Evolutionary conservation across 2,797 vertebrate species (phyloP).

Genomic region (Molossus alvarezi): DNA sequence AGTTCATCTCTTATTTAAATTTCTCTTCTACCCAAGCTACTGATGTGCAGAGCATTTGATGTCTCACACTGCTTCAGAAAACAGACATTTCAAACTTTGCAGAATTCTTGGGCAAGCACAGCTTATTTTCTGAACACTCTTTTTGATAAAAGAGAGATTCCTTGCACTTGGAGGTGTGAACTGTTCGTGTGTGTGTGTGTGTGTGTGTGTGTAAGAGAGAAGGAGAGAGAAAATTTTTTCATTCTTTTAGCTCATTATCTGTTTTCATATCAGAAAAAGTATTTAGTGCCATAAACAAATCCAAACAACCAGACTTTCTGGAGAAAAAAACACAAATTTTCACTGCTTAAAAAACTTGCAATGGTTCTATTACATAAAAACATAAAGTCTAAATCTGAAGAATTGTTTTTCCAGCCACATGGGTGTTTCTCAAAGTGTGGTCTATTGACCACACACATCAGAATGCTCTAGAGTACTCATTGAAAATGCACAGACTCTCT

Average conservation of each 20-base stretch:
- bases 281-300: conserved; percentile 54
- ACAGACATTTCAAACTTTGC: conserved; percentile 83
- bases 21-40: conserved; percentile 80
- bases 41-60: conserved; percentile 83
- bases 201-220: neutral
- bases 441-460: neutral
- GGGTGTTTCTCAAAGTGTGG: neutral
- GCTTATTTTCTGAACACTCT: conserved; percentile 73
- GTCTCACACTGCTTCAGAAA: conserved; percentile 85
- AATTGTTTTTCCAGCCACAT: neutral
- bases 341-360: neutral
- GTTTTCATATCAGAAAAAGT: conserved; percentile 58
- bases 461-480: neutral
- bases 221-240: conserved; percentile 1
- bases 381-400: conserved; percentile 3
- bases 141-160: conserved; percentile 58
- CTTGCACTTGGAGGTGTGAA: neutral
- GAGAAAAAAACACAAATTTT: conserved; percentile 20
- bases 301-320: conserved; percentile 43
- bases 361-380: conserved; percentile 48
- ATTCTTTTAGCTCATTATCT: conserved; percentile 61
- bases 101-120: conserved; percentile 65
- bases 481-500: neutral
- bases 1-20: conserved; percentile 89
- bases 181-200: neutral